Evolutionary conservation across 2,113 vertebrate species (phyloP), one percentile per base, ranked within the genome.

Genomic region (Coregonus clupeaformis): DNA sequence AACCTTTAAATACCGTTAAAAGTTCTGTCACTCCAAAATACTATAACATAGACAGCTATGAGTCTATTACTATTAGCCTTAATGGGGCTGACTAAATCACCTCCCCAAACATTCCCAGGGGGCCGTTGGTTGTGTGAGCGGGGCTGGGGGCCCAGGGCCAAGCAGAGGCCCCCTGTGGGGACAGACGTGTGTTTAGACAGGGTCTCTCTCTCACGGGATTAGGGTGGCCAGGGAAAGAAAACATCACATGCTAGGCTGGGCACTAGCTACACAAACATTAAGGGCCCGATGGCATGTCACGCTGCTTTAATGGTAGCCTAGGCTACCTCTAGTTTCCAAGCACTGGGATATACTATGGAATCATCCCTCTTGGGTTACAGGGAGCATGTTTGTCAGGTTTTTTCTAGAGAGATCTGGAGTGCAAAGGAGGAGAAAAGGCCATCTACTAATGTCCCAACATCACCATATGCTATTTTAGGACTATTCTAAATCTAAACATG

Each of bases 121-220:
- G 64, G 74, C 80, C 80, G 73, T 24, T 82, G 73, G 74, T 59
- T 83, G 45, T 83, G 45, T 76, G 59, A 62, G 66, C 7, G 7
- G 25, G 18, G 20, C 11, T 14, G 72, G 25, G 60, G 52, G 24
- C 11, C 20, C 13, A 7, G 30, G 27, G 64, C 4, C 66, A 65
- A 27, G 63, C 25, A 29, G 63, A 25, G 77, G 78, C 74, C 85
- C 81, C 81, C 68, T 62, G 47, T 70, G 68, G 87, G 72, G 81
- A 62, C 86, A 60, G 57, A 32, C 87, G 87, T 91, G 87, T 91
- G 89, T 91, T 91, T 91, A 71, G 85, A 89, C 86, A 88, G 85
- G 74, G 82, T 87, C 83, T 73, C 85, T 86, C 88, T 90, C 88
- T 91, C 85, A 75, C 73, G 82, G 88, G 89, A 92, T 92, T 91